Percentiles rank a stretch among this genome's conserved stretches.
These are phyloP conservation scores for Rhagologus leucostigma DNA, from an alignment of 2,113 vertebrate genomes.

Conservation along the genomic window DNA sequence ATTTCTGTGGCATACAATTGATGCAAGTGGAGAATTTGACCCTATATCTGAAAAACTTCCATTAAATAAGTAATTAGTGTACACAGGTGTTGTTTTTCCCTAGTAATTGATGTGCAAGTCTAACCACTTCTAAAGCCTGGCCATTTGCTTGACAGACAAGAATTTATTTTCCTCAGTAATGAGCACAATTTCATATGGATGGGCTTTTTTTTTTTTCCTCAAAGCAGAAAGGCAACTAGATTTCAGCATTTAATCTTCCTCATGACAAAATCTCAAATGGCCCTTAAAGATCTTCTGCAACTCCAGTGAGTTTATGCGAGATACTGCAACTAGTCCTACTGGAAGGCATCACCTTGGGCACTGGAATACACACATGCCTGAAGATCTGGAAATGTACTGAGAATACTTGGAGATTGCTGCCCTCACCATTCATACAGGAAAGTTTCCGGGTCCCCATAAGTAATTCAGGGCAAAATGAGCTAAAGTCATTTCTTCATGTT, in stretches of 20 bases:
- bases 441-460: background rate
- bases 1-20: background rate
- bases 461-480: background rate
- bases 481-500: background rate
- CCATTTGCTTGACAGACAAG: constrained; percentile 36
- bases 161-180: constrained; percentile 46
- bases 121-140: constrained; percentile 9
- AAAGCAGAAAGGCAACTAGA: background rate
- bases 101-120: constrained; percentile 10
- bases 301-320: background rate
- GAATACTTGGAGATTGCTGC: background rate
- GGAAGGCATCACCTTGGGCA: background rate
- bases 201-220: background rate
- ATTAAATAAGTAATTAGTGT: constrained; percentile 22
- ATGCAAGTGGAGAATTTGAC: background rate
- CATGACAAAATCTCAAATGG: background rate
- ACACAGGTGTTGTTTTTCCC: constrained; percentile 23
- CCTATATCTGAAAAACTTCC: background rate
- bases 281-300: background rate
- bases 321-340: background rate
- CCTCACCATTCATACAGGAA: background rate
- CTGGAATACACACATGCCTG: background rate
- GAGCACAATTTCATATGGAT: constrained; percentile 21
- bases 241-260: background rate
- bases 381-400: background rate